Evolutionary conservation across 2,113 vertebrate genomes (phyloP), one percentile per base, ranked within the genome.

Genomic region (Brachyhypopomus gauderio): DNA sequence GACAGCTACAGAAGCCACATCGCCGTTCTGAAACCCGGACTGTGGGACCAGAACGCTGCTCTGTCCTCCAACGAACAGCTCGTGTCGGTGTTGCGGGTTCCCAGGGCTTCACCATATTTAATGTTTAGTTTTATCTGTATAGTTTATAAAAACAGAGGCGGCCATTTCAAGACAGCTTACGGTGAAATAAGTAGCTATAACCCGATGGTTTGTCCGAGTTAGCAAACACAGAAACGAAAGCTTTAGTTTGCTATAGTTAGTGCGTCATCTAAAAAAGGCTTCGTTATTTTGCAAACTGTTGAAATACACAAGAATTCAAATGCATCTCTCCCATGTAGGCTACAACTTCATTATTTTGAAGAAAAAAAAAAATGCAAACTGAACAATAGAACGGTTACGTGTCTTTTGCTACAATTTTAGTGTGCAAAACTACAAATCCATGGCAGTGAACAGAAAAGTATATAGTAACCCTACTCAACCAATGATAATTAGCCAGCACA

Each of bases 401-500:
- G 45, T 11, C 12, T 52, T 30, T 30, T 23, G 34, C 67, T 34
- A 67, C 20, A 34, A 23, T 34, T 41, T 52, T 52, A 77, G 38
- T 20, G 36, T 63, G 74, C 48, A 75, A 11, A 60, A 19, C 3
- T 1, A 1, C 7, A 4, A 12, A 22, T 34, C 4, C 34, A 20
- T 12, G 45, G 45, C 2, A 11, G 8, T 52, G 45, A 20, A 72
- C 5, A 20, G 55, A 59, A 45, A 11, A 22, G 45, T 45, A 45
- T 76, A 38, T 11, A 78, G 58, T 70, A 78, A 78, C 30, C 64
- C 30, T 70, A 78, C 64, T 69, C 20, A 56, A 56, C 4, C 58
- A 16, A 17, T 30, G 67, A 78, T 56, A 52, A 70, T 78, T 59
- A 70, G 77, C 27, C 30, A 41, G 58, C 64, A 71, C 38, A 36